Base-by-base conservation (phyloP, 1,140 invertebrate genomes). In the Drosophila gunungcola region DNA sequence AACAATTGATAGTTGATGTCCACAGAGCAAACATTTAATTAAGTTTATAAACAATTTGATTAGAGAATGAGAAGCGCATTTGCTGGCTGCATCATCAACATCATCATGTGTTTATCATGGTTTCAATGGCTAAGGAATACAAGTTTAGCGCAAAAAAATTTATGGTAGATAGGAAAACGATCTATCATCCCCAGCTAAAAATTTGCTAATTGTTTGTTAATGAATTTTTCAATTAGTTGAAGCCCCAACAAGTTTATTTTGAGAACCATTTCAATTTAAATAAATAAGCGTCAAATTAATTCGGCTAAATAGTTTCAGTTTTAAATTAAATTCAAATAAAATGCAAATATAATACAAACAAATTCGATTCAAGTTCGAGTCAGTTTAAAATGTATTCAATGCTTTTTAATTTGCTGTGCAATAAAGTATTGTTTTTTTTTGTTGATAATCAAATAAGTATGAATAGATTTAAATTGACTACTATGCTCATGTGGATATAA, bases 1-100 rank as follows among this genome's bases (percentile, higher is more conserved):
- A 70, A 48, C 68, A 72, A 70, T 72, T 70, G 68, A 72, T 70
- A 49, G 67, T 57, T 72, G 51, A 43, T 57, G 43, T 61, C 49
- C 60, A 12, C 32, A 51, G 29, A 27, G 49, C 61, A 80, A 80
- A 80, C 76, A 76, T 64, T 84, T 65, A 60, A 80, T 80, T 84
- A 61, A 38, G 48, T 48, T 75, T 61, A 60, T 70, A 83, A 58
- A 79, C 69, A 75, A 61, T 67, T 78, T 82, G 55, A 82, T 78
- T 79, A 83, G 43, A 49, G 65, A 29, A 46, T 48, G 29, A 9
- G 2, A 36, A 25, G 34, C 25, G 41, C 34, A 54, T 27, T 36
- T 27, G 9, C 4, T 21, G 2, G 21, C 11, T 67, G 21, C 36
- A 42, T n/a, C 13, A 38, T 25, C 36, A 42, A 10, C 13, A 38